A percentile compares a stretch with the other conserved stretches of the same genome.
Evolutionary conservation across 92 coral and sea anemone species (phyloP).

Genomic region (Phenganax subtilis): DNA sequence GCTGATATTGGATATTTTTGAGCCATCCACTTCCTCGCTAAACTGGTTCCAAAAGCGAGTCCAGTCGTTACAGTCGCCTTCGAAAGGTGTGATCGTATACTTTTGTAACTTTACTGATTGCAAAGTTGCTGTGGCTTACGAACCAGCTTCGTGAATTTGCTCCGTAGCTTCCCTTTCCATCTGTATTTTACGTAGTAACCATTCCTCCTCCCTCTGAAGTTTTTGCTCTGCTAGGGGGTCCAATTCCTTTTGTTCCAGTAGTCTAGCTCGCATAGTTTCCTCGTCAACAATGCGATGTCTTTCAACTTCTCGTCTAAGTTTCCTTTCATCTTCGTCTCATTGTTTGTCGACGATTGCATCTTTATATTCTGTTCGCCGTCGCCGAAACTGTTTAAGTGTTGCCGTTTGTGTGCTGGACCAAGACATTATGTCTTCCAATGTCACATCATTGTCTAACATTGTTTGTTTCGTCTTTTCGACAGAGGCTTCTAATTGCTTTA

Average conservation of each 20-base stretch:
- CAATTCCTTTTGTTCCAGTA: background rate
- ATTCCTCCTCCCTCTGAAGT: background rate
- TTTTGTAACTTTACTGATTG: slow-evolving; percentile 50
- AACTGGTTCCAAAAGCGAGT: slow-evolving; percentile 53
- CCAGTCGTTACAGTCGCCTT: slow-evolving; percentile 53
- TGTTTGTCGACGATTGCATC: too few species aligned
- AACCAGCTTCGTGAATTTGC: background rate
- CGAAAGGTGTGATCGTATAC: slow-evolving; percentile 53
- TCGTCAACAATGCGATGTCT: too few species aligned
- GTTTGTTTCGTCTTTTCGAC: slow-evolving; percentile 15
- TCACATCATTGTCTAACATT: background rate
- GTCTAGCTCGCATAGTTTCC: too few species aligned
- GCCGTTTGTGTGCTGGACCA: background rate
- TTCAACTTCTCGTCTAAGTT: too few species aligned
- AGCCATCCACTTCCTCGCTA: slow-evolving; percentile 49
- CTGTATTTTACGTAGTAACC: background rate
- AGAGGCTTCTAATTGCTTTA: background rate
- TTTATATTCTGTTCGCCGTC: too few species aligned
- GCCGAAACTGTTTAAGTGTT: background rate
- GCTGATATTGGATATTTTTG: slow-evolving; percentile 40
- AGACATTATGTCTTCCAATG: background rate
- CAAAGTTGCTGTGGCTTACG: background rate
- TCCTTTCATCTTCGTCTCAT: too few species aligned
- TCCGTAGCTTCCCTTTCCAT: background rate
- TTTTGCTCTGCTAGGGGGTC: background rate